phyloP scores from a whole-genome alignment of 2,113 vertebrate genomes.

The Polypterus bichir region DNA sequence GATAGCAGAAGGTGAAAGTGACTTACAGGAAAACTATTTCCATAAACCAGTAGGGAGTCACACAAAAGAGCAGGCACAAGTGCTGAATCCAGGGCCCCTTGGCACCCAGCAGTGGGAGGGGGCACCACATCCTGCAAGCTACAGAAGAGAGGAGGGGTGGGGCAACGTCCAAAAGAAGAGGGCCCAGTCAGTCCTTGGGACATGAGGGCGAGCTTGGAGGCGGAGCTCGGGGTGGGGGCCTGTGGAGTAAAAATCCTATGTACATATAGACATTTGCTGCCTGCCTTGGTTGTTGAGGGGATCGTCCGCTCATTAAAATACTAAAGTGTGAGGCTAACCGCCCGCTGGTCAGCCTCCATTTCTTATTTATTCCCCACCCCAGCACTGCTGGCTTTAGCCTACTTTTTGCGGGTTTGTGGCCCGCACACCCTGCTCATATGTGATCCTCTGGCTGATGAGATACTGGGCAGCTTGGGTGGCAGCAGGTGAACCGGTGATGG shows the following conservation, averaged over 20 bases:
- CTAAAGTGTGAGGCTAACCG: conserved; percentile 32
- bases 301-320: conserved; percentile 25
- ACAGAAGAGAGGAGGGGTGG: conserved; percentile 25
- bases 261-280: conserved; percentile 28
- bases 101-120: no score
- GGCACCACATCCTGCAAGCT: conserved; percentile 25
- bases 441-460: conserved; percentile 91
- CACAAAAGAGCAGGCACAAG: no score
- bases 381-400: conserved; percentile 53
- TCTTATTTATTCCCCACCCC: conserved; percentile 1
- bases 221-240: conserved; percentile 20
- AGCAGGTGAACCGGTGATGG: conserved; percentile 83
- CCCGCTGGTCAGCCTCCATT: conserved; percentile 22
- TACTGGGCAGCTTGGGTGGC: conserved; percentile 88
- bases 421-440: conserved; percentile 85
- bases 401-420: conserved; percentile 92
- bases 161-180: conserved; percentile 15
- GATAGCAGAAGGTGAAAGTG: conserved; percentile 27
- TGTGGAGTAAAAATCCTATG: conserved; percentile 17
- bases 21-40: conserved; percentile 23
- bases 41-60: no score
- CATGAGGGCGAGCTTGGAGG: conserved; percentile 13
- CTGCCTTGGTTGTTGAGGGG: conserved; percentile 35
- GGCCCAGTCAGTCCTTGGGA: conserved; percentile 14
- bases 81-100: no score